Percentiles rank a stretch among this genome's conserved stretches.
Evolutionary conservation across 2,113 vertebrate species (phyloP).

Genomic region (Nansenia antarctica): DNA sequence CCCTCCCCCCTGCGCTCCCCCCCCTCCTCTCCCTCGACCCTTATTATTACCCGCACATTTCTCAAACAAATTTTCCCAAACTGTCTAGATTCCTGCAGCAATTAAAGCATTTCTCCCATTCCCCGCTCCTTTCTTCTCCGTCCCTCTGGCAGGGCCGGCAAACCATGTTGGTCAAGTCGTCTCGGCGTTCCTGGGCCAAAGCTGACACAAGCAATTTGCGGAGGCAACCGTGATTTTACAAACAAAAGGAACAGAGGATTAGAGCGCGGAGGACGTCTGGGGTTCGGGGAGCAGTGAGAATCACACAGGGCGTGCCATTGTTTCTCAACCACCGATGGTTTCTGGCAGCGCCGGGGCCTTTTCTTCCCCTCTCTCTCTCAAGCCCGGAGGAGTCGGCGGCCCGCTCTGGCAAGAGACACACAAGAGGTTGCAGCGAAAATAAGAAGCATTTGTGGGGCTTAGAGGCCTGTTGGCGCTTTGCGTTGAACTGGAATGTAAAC

Average conservation of each 20-base stretch:
- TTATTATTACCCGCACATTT: constrained; percentile 62
- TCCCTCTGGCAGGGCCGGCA: constrained; percentile 59
- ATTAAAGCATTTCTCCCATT: constrained; percentile 74
- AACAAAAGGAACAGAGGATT: constrained; percentile 70
- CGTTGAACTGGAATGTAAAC: constrained; percentile 57
- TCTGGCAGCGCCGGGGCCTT: constrained; percentile 62
- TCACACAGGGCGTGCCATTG: constrained; percentile 75
- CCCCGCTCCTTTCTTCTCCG: constrained; percentile 58
- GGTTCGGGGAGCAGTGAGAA: constrained; percentile 62
- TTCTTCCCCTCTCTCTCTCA: constrained; percentile 61
- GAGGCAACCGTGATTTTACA: constrained; percentile 66
- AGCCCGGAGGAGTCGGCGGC: constrained; percentile 49
- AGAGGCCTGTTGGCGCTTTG: constrained; percentile 52
- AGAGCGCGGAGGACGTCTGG: constrained; percentile 60
- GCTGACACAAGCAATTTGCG: constrained; percentile 70
- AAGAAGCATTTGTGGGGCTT: constrained; percentile 71
- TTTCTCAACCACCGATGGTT: constrained; percentile 66
- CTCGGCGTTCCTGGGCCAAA: constrained; percentile 62
- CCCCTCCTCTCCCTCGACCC: constrained; percentile 31
- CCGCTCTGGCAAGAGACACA: constrained; percentile 64
- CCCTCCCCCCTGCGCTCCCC: constrained; percentile 3
- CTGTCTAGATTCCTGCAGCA: constrained; percentile 68
- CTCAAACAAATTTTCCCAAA: constrained; percentile 53
- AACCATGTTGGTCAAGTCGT: constrained; percentile 71
- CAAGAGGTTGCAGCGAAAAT: constrained; percentile 65